Evolutionary conservation across 30 jellyfish, hydroid and myxozoan genomes (phyloP).

Genomic region (Chironex yamaguchii): DNA sequence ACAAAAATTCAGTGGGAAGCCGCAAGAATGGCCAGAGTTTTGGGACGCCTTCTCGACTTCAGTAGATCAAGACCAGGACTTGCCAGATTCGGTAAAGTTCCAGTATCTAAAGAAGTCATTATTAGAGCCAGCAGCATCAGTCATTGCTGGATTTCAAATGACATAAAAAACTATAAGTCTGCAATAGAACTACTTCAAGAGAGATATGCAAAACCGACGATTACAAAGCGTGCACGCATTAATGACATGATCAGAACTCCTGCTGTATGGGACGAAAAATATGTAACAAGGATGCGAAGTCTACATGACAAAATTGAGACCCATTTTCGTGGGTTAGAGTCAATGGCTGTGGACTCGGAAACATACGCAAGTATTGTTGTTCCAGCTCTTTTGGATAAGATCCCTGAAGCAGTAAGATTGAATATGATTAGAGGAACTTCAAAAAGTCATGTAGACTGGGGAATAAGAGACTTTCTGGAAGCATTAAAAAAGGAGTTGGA

Average conservation of each 20-base stretch:
- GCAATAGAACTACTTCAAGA: constrained; percentile 19
- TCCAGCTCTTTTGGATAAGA: neutral
- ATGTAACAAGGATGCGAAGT: neutral
- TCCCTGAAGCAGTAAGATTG: neutral
- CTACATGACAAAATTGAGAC: constrained; percentile 14
- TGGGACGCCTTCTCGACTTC: constrained; percentile 25
- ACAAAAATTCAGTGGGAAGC: constrained; percentile 5
- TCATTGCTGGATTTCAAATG: constrained; percentile 21
- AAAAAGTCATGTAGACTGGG: constrained; percentile 10
- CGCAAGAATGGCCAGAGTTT: constrained; percentile 30
- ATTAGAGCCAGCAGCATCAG: constrained; percentile 54
- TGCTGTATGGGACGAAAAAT: constrained; percentile 3
- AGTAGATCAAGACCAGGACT: constrained; percentile 14
- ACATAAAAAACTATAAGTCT: constrained; percentile 12
- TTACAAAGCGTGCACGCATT: constrained; percentile 27
- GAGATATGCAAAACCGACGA: constrained; percentile 3
- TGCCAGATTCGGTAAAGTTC: constrained; percentile 13
- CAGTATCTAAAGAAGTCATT: constrained; percentile 25
- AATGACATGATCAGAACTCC: constrained; percentile 16
- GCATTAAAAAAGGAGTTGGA: constrained; percentile 8
- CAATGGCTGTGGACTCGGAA: neutral
- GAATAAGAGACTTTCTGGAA: neutral
- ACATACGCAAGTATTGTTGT: constrained; percentile 14
- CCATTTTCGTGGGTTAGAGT: constrained; percentile 12
- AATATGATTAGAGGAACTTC: neutral